Conservation (phyloP, 2,888 invertebrate genomes). For the Tholera decimalis region DNA sequence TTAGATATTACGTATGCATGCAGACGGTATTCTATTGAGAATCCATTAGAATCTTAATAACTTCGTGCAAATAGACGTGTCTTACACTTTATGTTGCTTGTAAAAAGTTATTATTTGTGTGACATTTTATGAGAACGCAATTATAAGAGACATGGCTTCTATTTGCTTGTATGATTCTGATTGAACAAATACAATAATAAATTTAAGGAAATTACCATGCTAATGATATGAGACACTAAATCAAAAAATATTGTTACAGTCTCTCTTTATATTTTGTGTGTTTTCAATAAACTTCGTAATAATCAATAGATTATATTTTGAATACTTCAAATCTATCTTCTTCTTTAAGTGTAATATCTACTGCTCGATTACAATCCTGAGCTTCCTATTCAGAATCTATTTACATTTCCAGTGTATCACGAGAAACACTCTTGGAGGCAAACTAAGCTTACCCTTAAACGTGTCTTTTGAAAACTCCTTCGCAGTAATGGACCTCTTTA, state of each 20-base stretch:
- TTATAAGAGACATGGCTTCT: conserved; percentile 4
- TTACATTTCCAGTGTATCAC: conserved; percentile 39
- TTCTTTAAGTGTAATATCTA: not conserved
- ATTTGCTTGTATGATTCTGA: conserved; percentile 12
- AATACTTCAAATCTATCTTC: not conserved
- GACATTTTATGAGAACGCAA: conserved; percentile 8
- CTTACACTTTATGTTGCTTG: conserved; percentile 48
- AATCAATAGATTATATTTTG: not conserved
- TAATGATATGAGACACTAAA: not conserved
- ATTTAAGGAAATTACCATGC: not conserved
- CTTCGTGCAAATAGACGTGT: conserved; percentile 49
- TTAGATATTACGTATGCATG: conserved; percentile 52
- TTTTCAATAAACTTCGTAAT: not conserved
- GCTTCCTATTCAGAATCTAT: conserved; percentile 43
- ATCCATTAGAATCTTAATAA: conserved; percentile 58
- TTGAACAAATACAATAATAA: conserved; percentile 6
- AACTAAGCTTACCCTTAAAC: conserved; percentile 54
- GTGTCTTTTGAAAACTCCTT: conserved; percentile 55
- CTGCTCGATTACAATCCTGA: conserved; percentile 23
- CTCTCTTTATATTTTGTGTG: not conserved
- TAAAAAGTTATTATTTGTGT: conserved; percentile 48
- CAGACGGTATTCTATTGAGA: conserved; percentile 44
- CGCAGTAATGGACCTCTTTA: conserved; percentile 56
- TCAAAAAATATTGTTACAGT: not conserved
- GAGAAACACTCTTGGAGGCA: conserved; percentile 31